Base-by-base conservation (phyloP, 2,113 vertebrate genomes). In the Tor tambroides region DNA sequence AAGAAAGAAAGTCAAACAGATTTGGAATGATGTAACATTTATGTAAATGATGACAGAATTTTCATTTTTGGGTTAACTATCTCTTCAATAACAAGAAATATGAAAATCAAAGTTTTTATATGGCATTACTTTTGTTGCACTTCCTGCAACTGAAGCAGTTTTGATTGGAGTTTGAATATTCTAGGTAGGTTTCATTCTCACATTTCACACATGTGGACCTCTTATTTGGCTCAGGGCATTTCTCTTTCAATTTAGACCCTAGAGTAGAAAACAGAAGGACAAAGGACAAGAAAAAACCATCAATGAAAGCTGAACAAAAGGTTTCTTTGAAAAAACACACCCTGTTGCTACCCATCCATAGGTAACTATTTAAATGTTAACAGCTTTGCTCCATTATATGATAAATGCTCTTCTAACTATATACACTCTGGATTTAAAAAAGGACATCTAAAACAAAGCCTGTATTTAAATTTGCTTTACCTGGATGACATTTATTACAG, bases 401-500 rank as follows among this genome's bases (percentile, higher is more conserved):
- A 69, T 41, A 15, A 77, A 51, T 35, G 15, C 30, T 77, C 21
- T 46, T 41, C 6, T 72, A 72, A 38, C 15, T 2, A 72, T 38
- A 21, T 38, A 10, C 9, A 15, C 11, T n/a, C n/a, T n/a, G n/a
- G n/a, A n/a, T n/a, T n/a, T n/a, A n/a, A n/a, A n/a, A n/a, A n/a
- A n/a, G n/a, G n/a, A n/a, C n/a, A n/a, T 43, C 9, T 12, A 46
- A 30, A 65, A 63, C 10, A 65, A 32, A 67, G 65, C 6, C 15
- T 69, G 30, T 30, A 19, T 35, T 28, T 28, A 28, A 14, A 35
- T 19, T 30, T 5, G n/a, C 46, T 67, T 11, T 91, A 96, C 95
- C 95, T 92, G 65, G 28, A 79, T 2, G 0, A 35, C 95, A 96
- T 88, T 89, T 95, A 76, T 92, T 80, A 88, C 95, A 96, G 88